Base-by-base conservation (phyloP, 2,888 invertebrate species). In the Drosophila peninsularis region DNA sequence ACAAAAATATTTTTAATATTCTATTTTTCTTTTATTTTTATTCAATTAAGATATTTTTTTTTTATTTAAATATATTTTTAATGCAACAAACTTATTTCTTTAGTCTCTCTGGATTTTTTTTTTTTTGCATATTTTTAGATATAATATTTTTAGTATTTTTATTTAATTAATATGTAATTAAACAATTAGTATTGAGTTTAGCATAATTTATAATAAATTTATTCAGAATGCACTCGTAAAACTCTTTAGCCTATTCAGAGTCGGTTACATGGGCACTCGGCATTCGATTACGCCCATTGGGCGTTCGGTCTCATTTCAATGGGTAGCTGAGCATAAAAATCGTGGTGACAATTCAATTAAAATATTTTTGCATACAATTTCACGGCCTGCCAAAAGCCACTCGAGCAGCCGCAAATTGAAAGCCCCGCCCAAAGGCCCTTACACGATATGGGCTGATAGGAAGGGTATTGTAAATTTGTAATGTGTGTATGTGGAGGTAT, bases 261-360 rank as follows among this genome's bases (percentile, higher is more conserved):
- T 17, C 14, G 9, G 10, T 41, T 32, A 14, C 54, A 19, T 32
- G 1, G 5, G 3, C 10, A 11, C 5, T 2, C 21, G n/a, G 1
- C 0, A 5, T 6, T 9, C 17, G 13, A 13, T 9, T 13, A 50
- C 39, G 58, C 30, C 61, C 58, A n/a, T 19, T 57, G 24, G 41
- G 13, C 44, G 19, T 9, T 21, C 5, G 27, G 17, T n/a, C 34
- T 5, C 19, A 14, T 30, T n/a, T 57, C 36, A 44, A 44, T 44
- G 44, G 44, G 30, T 44, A 47, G 30, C 36, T 37, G 58, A 4
- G 60, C 24, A 37, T 57, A 57, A 58, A 62, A 57, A 57, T 72
- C 80, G 86, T 72, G 64, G 67, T 84, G 88, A 88, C 86, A 82
- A 88, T 88, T 88, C 88, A 84, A 88, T 84, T 88, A 88, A 84